Evolutionary conservation across 1,140 invertebrate species (phyloP).

Genomic region (Akabosia matsudoensis): DNA sequence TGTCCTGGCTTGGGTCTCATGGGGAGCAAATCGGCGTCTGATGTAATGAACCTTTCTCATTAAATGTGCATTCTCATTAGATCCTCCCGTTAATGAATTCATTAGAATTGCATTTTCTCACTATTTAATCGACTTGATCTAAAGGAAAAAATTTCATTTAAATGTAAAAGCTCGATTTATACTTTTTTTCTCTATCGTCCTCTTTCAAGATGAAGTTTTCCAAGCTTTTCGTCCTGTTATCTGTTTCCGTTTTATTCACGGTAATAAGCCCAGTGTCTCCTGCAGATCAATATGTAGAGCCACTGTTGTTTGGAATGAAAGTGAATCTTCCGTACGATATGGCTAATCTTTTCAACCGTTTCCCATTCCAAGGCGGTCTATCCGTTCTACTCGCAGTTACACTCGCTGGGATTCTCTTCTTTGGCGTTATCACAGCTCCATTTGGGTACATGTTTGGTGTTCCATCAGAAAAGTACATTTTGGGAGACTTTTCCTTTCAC

Average conservation of each 20-base stretch:
- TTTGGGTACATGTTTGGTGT: conserved; percentile 46
- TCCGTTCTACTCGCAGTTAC: conserved; percentile 6
- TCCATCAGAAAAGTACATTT: conserved; percentile 42
- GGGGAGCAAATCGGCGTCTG: too few relatives aligned
- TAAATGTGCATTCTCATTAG: neutral
- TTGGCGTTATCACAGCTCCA: conserved; percentile 43
- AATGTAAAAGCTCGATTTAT: too few relatives aligned
- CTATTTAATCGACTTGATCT: neutral
- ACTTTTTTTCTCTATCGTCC: too few relatives aligned
- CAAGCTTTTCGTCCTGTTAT: neutral
- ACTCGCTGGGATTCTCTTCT: conserved; percentile 34
- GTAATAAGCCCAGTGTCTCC: neutral
- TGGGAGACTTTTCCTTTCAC: conserved; percentile 15
- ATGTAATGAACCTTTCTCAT: too few relatives aligned
- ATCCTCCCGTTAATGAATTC: neutral
- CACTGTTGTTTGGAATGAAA: conserved; percentile 34
- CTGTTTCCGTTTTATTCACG: neutral
- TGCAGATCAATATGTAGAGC: conserved; percentile 28
- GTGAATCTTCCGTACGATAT: conserved; percentile 37
- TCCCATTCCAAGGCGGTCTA: conserved; percentile 25
- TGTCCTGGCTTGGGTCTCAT: too few relatives aligned
- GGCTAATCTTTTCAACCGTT: conserved; percentile 36
- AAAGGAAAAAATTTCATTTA: neutral
- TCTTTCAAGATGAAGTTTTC: neutral
- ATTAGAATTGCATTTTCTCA: neutral